Percentiles rank a stretch among this genome's conserved stretches.
These are phyloP conservation scores for Paradisaea rubra DNA, from an alignment of 2,113 vertebrate species.

Conservation along the genomic window DNA sequence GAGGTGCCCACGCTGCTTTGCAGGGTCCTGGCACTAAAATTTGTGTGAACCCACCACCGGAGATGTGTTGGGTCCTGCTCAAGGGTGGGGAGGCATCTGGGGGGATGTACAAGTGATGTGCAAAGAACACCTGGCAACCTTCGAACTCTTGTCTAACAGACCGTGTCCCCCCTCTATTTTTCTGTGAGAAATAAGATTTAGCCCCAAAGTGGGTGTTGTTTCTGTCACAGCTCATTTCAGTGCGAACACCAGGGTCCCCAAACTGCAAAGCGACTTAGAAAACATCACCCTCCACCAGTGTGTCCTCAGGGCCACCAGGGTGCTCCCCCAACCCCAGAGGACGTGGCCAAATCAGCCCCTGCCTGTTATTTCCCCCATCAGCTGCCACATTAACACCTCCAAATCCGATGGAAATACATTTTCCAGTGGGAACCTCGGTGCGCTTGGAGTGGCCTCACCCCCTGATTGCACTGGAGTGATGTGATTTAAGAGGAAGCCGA, in stretches of 20 bases:
- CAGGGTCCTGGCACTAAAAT: background rate
- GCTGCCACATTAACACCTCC: background rate
- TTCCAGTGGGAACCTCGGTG: background rate
- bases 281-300: background rate
- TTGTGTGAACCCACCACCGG: fast-evolving
- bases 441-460: background rate
- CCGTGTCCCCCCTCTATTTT: fast-evolving
- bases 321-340: background rate
- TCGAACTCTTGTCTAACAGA: background rate
- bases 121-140: background rate
- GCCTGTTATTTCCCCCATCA: background rate
- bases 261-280: background rate
- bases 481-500: background rate
- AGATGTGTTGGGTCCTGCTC: fast-evolving
- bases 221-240: fast-evolving
- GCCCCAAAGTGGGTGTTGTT: background rate
- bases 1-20: fast-evolving
- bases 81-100: background rate
- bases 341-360: fast-evolving
- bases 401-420: background rate
- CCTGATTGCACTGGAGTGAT: background rate
- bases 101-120: background rate
- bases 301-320: background rate
- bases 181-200: background rate
- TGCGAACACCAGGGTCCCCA: fast-evolving